Base-by-base conservation (phyloP, 2,888 invertebrate species). In the Epinotia ramella region DNA sequence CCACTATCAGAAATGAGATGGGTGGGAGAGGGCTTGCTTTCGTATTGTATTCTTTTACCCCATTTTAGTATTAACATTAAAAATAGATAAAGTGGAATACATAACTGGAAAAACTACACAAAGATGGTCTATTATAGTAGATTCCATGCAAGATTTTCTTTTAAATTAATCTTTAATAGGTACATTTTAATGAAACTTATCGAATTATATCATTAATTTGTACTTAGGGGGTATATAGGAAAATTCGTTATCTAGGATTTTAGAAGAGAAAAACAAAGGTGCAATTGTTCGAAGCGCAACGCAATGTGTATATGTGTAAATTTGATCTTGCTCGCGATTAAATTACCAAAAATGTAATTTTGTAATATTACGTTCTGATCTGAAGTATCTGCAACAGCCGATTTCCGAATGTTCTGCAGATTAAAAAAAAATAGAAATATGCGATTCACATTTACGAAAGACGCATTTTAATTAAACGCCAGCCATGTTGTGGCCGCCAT, bases 391-490 rank as follows among this genome's bases (percentile, higher is more conserved):
- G 33, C 33, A 33, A 33, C 33, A 16, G 4, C 6, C 53, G 53
- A 53, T 20, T 11, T 4, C 11, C 20, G 18, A 20, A 20, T 57
- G 57, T 57, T 20, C 12, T 57, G 4, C 57, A 67, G 12, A 57
- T 46, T n/a, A 72, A 24, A 33, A 40, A 62, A 53, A 49, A 12
- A n/a, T 33, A 59, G 33, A 60, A 68, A 49, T 59, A 56, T 66
- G 33, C 49, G 62, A 59, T 40, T 20, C 73, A 67, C 28, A 44
- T 73, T 24, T 71, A 62, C 65, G 90, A 91, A 90, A 91, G 90
- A 91, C 86, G 89, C 88, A 88, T 93, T 93, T 94, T 94, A 93
- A 93, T 94, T 93, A 93, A 92, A 92, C 90, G 87, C 87, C 87
- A 89, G 90, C 89, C 92, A 91, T 92, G 90, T 92, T 90, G 84